Evolutionary conservation across 2,888 invertebrate genomes (phyloP).

Genomic region (Trachelus iudaicus): DNA sequence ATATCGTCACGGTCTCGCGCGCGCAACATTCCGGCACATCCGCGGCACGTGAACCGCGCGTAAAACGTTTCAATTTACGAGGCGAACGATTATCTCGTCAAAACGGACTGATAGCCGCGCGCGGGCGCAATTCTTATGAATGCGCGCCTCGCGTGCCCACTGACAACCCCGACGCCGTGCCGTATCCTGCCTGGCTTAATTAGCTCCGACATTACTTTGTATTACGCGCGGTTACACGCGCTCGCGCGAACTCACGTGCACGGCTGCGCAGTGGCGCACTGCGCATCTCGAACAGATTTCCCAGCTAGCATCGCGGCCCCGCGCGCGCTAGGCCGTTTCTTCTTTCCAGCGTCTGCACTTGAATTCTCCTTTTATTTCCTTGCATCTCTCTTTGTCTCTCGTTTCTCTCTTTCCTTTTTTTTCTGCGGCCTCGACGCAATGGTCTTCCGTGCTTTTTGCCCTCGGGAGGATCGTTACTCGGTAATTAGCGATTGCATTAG

Average conservation of each 20-base stretch:
- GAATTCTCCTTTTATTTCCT: neutral
- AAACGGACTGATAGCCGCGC: constrained; percentile 32
- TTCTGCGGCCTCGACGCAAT: constrained; percentile 6
- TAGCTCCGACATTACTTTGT: constrained; percentile 40
- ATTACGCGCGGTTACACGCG: constrained; percentile 32
- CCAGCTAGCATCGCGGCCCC: neutral
- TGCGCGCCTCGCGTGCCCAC: constrained; percentile 8
- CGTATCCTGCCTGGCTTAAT: constrained; percentile 28
- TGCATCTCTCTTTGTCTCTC: neutral
- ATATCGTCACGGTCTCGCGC: constrained; percentile 26
- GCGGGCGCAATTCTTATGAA: constrained; percentile 16
- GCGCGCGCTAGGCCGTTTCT: neutral
- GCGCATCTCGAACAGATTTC: neutral
- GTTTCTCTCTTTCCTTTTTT: neutral
- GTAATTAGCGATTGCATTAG: constrained; percentile 44
- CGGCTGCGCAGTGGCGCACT: constrained; percentile 6
- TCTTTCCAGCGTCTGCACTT: neutral
- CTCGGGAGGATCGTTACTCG: constrained; percentile 35
- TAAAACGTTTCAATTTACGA: constrained; percentile 39
- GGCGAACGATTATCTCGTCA: constrained; percentile 38
- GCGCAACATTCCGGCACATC: constrained; percentile 22
- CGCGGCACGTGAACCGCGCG: constrained; percentile 21
- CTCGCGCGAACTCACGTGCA: constrained; percentile 27
- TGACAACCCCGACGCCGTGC: neutral
- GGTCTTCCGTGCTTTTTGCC: constrained; percentile 22